Percentiles rank a stretch among this genome's conserved stretches.
phyloP scores from a whole-genome alignment of 2,888 invertebrate species.

The Scaptodrosophila latifasciaeformis region DNA sequence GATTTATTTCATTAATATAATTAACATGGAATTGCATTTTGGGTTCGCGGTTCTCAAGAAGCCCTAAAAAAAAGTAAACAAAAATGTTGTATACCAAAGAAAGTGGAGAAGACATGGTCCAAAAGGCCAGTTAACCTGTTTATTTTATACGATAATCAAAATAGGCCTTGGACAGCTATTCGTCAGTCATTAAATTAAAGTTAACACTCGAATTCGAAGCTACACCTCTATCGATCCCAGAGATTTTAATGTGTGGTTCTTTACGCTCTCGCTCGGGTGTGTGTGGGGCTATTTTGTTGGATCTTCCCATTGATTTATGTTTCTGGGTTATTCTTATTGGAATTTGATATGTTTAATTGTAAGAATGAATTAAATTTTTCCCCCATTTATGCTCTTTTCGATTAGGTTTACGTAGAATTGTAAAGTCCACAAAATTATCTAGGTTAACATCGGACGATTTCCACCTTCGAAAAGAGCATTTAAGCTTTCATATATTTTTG shows the following conservation, averaged over 20 bases:
- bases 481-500: background rate
- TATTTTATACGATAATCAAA: too few relatives aligned
- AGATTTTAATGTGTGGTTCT: too few relatives aligned
- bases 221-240: too few relatives aligned
- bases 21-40: conserved; percentile 60
- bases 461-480: too few relatives aligned
- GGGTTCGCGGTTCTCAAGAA: background rate
- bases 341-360: conserved; percentile 64
- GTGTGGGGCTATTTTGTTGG: conserved; percentile 20
- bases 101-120: conserved; percentile 28
- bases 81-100: conserved; percentile 42
- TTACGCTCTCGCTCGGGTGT: conserved; percentile 19
- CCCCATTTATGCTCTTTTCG: conserved; percentile 31
- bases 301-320: conserved; percentile 55
- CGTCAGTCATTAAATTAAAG: conserved; percentile 54
- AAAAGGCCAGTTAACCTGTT: too few relatives aligned
- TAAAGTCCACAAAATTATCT: too few relatives aligned
- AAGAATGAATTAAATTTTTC: conserved; percentile 50
- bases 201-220: too few relatives aligned
- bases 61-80: too few relatives aligned
- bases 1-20: conserved; percentile 74
- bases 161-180: conserved; percentile 56
- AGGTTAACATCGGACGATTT: too few relatives aligned
- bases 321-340: conserved; percentile 62
- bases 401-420: conserved; percentile 44